These are phyloP conservation scores for Gallinago solitaria DNA, from an alignment of 2,797 vertebrate species.

Conservation along the genomic window DNA sequence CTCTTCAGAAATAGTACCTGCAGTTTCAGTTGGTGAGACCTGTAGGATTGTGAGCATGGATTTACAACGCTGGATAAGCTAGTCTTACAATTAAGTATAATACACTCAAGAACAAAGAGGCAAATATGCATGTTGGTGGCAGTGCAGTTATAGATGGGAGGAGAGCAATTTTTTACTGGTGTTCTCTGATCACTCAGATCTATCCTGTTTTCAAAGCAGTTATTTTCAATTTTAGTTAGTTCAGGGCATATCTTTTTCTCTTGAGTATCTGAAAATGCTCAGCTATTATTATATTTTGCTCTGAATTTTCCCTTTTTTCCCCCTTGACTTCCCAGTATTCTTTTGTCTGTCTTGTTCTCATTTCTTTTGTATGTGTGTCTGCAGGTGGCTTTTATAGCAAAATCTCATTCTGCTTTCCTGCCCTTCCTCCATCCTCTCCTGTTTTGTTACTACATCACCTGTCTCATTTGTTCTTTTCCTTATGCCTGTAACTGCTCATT, in stretches of 20 bases:
- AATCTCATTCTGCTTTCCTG: constrained; percentile 4
- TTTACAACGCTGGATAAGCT: background rate
- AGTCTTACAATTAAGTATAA: background rate
- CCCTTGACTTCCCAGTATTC: constrained; percentile 1
- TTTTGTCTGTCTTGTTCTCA: constrained; percentile 46
- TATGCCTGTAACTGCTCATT: background rate
- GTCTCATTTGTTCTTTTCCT: constrained; percentile 30
- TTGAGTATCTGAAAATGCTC: constrained; percentile 18
- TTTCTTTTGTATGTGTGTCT: constrained; percentile 41
- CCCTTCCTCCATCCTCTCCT: background rate
- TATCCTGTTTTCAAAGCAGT: background rate
- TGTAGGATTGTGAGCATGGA: background rate
- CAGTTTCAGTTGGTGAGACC: background rate
- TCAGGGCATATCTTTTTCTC: constrained; percentile 21
- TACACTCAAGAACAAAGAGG: background rate
- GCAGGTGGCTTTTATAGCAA: constrained; percentile 48
- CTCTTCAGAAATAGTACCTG: background rate
- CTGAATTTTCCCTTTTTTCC: background rate
- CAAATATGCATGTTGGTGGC: background rate
- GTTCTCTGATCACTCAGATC: background rate
- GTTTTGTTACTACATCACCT: background rate
- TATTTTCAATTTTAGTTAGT: constrained; percentile 28
- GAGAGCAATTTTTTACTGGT: background rate
- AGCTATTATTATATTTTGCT: constrained; percentile 37
- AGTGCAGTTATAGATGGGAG: background rate